Evolutionary conservation across 2,113 vertebrate species (phyloP).

Genomic region (Sphaerodactylus townsendi): DNA sequence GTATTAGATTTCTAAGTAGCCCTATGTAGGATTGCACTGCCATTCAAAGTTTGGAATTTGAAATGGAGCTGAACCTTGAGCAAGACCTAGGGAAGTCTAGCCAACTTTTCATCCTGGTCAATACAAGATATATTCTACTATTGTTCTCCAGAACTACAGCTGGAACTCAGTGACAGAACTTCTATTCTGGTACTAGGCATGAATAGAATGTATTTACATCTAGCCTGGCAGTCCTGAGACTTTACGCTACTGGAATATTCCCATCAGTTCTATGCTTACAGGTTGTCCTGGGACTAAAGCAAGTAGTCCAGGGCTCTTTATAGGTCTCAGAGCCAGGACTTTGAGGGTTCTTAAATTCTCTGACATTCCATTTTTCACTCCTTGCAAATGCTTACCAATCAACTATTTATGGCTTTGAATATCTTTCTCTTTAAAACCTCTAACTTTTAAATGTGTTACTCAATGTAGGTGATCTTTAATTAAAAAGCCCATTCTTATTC

Average conservation of each 20-base stretch:
- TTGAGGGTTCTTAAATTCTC: neutral
- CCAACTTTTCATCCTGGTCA: too few relatives aligned
- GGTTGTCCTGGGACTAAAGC: neutral
- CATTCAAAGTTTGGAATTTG: too few relatives aligned
- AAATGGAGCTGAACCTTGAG: too few relatives aligned
- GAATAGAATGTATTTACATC: too few relatives aligned
- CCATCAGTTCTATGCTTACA: neutral
- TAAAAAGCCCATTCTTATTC: constrained; percentile 26
- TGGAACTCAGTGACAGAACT: too few relatives aligned
- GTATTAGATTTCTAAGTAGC: too few relatives aligned
- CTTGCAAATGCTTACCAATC: constrained; percentile 20
- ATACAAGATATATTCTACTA: too few relatives aligned
- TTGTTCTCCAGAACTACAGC: too few relatives aligned
- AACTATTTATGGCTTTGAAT: neutral
- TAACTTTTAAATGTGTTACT: constrained; percentile 12
- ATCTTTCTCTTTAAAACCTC: neutral
- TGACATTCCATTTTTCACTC: neutral
- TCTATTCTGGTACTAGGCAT: too few relatives aligned
- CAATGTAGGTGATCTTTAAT: neutral
- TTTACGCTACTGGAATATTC: neutral
- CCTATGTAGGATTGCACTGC: too few relatives aligned
- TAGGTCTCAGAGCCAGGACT: neutral
- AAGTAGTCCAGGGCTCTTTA: neutral
- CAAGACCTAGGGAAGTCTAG: too few relatives aligned
- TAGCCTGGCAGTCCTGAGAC: neutral